Conservation (phyloP, 92 coral and sea anemone genomes). For the Zoanthus gigantus region DNA sequence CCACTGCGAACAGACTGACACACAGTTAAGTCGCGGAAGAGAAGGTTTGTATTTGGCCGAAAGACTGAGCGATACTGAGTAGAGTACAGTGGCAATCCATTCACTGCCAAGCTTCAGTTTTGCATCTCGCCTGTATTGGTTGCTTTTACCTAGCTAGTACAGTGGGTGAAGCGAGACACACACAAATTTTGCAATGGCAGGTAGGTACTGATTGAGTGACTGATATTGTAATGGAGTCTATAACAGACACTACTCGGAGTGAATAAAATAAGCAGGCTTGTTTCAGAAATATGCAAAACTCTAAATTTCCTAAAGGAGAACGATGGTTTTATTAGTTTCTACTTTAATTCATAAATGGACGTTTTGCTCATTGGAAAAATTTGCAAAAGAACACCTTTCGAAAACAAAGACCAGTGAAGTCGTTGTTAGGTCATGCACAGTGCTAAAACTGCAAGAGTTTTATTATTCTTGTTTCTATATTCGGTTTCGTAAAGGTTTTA, state of each 20-base stretch:
- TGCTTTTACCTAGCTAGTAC: not conserved
- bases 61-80: conserved; percentile 15
- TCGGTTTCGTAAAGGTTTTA: not conserved
- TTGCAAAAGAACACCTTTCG: not conserved
- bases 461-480: not conserved
- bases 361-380: not conserved
- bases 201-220: conserved; percentile 10
- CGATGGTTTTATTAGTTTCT: not conserved
- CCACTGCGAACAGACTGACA: not conserved
- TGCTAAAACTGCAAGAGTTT: conserved; percentile 38
- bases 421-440: not conserved
- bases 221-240: not conserved
- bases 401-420: conserved; percentile 13
- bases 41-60: not conserved
- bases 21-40: conserved; percentile 29
- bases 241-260: conserved; percentile 19
- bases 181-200: conserved; percentile 12
- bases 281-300: not conserved
- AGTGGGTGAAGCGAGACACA: not conserved
- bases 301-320: not conserved
- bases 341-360: not conserved
- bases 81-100: conserved; percentile 8
- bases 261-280: not conserved
- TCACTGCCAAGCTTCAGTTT: conserved; percentile 19
- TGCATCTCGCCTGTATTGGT: conserved; percentile 1